These are phyloP conservation scores for Phylloscopus trochiloides DNA, from an alignment of 2,113 vertebrate genomes.

Conservation along the genomic window DNA sequence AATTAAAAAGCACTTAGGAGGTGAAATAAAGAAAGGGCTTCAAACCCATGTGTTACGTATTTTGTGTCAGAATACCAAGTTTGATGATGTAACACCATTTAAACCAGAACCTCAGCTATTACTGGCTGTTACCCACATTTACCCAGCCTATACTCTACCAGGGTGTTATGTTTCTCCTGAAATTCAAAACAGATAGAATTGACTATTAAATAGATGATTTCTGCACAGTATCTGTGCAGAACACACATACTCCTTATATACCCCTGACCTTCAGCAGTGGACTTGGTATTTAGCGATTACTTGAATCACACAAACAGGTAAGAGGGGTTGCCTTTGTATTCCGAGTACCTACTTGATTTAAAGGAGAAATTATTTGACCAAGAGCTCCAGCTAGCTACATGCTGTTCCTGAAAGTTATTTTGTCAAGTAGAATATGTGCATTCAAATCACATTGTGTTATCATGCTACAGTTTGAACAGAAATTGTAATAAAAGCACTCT, in stretches of 20 bases:
- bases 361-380: background rate
- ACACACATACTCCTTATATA: background rate
- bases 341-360: background rate
- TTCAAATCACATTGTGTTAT: background rate
- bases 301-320: background rate
- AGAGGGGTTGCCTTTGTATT: background rate
- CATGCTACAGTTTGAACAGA: background rate
- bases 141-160: background rate
- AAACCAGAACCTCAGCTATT: background rate
- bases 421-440: background rate
- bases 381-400: background rate
- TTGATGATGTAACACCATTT: background rate
- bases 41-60: background rate
- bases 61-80: background rate
- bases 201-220: background rate
- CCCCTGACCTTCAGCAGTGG: background rate
- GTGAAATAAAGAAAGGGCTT: background rate
- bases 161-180: background rate
- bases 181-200: background rate
- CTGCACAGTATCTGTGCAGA: background rate
- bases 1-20: background rate
- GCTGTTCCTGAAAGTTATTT: background rate
- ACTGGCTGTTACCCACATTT: background rate
- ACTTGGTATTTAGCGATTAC: background rate
- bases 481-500: background rate